A percentile compares a stretch with the other conserved stretches of the same genome.
Conservation (phyloP, 2,113 vertebrate genomes). For the Pseudopodoces humilis region DNA sequence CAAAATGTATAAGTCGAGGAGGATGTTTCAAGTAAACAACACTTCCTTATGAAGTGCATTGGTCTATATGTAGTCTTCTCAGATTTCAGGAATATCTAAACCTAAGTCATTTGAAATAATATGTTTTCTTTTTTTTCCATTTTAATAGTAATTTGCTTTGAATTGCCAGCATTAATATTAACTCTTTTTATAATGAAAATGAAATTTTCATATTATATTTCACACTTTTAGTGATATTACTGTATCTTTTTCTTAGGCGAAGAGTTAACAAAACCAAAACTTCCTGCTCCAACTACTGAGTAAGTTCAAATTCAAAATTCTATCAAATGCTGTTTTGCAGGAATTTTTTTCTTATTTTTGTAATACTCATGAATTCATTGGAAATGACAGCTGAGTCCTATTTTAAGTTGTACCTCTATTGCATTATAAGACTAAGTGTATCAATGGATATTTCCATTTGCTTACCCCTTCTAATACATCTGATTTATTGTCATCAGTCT, state of each 20-base stretch:
- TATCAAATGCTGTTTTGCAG: neutral
- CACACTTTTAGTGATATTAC: neutral
- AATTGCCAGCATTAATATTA: neutral
- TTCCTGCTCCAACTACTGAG: constrained; percentile 80
- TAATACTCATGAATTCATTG: neutral
- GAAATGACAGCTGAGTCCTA: neutral
- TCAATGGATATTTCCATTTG: neutral
- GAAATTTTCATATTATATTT: constrained; percentile 34
- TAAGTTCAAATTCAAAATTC: constrained; percentile 75
- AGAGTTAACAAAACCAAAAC: constrained; percentile 85
- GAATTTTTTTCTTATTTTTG: neutral
- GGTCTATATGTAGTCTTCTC: neutral
- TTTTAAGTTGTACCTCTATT: neutral
- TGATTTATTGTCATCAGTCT: neutral
- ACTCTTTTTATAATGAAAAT: neutral
- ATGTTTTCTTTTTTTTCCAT: neutral
- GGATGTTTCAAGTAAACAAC: neutral
- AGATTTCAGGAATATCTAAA: neutral
- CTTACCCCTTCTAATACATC: neutral
- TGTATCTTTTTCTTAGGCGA: constrained; percentile 81
- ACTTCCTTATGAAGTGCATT: neutral
- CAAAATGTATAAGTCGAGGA: neutral
- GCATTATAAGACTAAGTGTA: neutral
- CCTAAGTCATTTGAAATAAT: neutral
- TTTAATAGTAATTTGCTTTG: neutral